phyloP scores from a whole-genome alignment of 2,797 vertebrate species.

The Enteromius anoplus region DNA sequence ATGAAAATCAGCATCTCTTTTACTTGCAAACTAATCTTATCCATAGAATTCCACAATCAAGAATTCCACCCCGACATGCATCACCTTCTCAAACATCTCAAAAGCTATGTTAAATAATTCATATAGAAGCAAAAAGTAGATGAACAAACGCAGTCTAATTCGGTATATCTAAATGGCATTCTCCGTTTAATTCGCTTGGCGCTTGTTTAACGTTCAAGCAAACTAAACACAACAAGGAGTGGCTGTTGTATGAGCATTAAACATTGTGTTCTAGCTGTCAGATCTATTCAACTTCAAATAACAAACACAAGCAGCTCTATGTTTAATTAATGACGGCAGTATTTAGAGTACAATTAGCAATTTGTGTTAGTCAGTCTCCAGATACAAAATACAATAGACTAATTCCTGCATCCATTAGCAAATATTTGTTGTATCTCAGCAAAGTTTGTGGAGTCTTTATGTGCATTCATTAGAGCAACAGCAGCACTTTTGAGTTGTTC shows the following conservation, averaged over 20 bases:
- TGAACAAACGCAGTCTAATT: not conserved
- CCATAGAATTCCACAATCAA: not conserved
- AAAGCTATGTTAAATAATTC: constrained; percentile 11
- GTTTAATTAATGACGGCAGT: constrained; percentile 43
- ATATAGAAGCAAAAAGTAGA: not conserved
- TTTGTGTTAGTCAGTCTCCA: constrained; percentile 32
- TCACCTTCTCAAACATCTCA: not conserved
- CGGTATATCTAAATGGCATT: not conserved
- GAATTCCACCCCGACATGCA: not conserved
- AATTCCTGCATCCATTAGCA: constrained; percentile 31
- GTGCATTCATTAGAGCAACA: not conserved
- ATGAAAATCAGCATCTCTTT: not conserved
- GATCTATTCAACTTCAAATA: constrained; percentile 10
- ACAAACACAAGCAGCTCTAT: constrained; percentile 29
- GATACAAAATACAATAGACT: constrained; percentile 36
- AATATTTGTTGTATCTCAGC: constrained; percentile 35
- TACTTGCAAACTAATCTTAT: not conserved
- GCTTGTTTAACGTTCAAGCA: not conserved
- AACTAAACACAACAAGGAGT: not conserved
- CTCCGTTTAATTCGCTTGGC: not conserved
- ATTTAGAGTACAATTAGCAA: constrained; percentile 40
- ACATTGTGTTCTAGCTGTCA: not conserved
- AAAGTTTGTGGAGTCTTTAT: constrained; percentile 1
- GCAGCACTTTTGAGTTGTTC: not conserved
- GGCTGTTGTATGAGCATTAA: not conserved